Evolutionary conservation across 2,113 vertebrate species (phyloP).

Genomic region (Pterocles burchelli): DNA sequence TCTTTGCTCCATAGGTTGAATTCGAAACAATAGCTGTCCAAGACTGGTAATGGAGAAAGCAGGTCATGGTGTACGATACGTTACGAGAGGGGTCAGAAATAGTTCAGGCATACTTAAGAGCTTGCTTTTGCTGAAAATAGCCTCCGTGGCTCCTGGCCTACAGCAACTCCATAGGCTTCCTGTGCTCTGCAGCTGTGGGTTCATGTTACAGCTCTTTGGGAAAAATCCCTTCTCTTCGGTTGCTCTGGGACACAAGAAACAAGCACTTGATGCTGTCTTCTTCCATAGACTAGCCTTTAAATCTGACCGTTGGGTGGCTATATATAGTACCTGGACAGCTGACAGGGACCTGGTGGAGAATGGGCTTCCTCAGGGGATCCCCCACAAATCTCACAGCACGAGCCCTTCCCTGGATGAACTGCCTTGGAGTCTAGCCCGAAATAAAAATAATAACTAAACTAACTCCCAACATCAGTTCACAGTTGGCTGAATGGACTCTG

Average conservation of each 20-base stretch:
- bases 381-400: background rate
- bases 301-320: background rate
- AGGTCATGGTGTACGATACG: background rate
- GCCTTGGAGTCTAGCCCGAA: conserved; percentile 52
- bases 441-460: conserved; percentile 39
- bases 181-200: conserved; percentile 62
- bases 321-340: conserved; percentile 45
- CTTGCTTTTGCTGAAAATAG: conserved; percentile 41
- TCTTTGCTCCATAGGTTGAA: conserved; percentile 13
- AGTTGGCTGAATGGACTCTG: conserved; percentile 1
- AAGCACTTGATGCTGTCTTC: background rate
- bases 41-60: conserved; percentile 32
- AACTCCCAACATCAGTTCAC: background rate
- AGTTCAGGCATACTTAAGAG: conserved; percentile 53
- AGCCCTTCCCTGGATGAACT: conserved; percentile 36
- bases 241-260: conserved; percentile 8
- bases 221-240: conserved; percentile 53
- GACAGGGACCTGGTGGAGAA: conserved; percentile 14
- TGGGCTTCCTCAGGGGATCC: conserved; percentile 51
- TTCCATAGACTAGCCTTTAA: background rate
- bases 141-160: conserved; percentile 38
- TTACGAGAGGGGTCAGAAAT: conserved; percentile 38
- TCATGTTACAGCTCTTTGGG: conserved; percentile 58
- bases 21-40: conserved; percentile 18
- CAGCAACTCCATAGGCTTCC: conserved; percentile 68